These are phyloP conservation scores for Pseudoatta argentina DNA, from an alignment of 1,140 invertebrate genomes.

Conservation along the genomic window DNA sequence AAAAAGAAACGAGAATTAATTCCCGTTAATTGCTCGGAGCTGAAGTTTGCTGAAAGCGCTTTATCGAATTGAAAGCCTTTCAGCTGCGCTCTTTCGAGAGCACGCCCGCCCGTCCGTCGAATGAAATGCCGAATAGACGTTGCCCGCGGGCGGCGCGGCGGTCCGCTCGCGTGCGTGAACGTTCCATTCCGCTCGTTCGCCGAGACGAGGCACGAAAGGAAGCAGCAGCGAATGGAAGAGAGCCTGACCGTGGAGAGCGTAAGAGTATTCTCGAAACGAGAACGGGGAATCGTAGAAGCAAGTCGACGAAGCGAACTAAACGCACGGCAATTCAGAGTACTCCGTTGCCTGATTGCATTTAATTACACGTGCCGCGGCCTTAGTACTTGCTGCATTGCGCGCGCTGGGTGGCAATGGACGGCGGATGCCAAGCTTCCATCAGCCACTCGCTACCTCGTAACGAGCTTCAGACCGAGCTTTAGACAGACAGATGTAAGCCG, in stretches of 20 bases:
- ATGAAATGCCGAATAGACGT: slow-evolving; percentile 76
- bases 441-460: slow-evolving; percentile 63
- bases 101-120: slow-evolving; percentile 56
- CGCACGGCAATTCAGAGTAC: slow-evolving; percentile 83
- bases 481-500: slow-evolving; percentile 46
- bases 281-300: slow-evolving; percentile 52
- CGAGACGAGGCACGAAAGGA: slow-evolving; percentile 50
- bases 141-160: slow-evolving; percentile 53
- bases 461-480: slow-evolving; percentile 45
- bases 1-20: slow-evolving; percentile 81
- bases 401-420: slow-evolving; percentile 66
- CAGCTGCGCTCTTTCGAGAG: slow-evolving; percentile 73
- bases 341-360: slow-evolving; percentile 85
- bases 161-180: slow-evolving; percentile 48
- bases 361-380: slow-evolving; percentile 81
- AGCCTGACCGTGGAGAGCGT: slow-evolving; percentile 46
- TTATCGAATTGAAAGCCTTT: slow-evolving; percentile 80
- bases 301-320: slow-evolving; percentile 77
- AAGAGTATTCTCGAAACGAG: slow-evolving; percentile 49
- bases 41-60: slow-evolving; percentile 81
- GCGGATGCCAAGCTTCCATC: slow-evolving; percentile 64
- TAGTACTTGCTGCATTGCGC: slow-evolving; percentile 79
- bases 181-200: neutral
- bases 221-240: slow-evolving; percentile 29
- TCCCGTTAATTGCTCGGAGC: slow-evolving; percentile 82